phyloP scores from a whole-genome alignment of 2,113 vertebrate species.

The Daboia siamensis region DNA sequence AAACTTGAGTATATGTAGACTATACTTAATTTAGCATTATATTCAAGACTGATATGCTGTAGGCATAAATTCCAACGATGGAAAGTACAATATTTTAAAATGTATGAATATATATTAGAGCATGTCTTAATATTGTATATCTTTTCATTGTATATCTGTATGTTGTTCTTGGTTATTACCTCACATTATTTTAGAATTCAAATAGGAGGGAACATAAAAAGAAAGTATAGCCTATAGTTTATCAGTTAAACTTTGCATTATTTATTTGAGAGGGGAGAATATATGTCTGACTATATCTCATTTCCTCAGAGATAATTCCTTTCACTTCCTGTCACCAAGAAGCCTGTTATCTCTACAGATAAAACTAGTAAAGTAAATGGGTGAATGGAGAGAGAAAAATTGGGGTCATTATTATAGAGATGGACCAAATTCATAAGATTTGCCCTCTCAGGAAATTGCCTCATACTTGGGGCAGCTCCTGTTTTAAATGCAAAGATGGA shows the following conservation, averaged over 20 bases:
- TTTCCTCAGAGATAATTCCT: neutral
- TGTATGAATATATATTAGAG: neutral
- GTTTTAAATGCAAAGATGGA: neutral
- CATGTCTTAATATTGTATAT: neutral
- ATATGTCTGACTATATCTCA: neutral
- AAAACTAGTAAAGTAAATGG: neutral
- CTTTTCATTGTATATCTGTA: neutral
- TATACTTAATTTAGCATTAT: neutral
- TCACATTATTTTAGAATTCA: neutral
- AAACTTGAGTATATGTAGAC: neutral
- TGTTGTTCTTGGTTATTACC: neutral
- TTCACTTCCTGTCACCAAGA: neutral
- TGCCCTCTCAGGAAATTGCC: neutral
- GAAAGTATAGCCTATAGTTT: neutral
- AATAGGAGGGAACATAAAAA: neutral
- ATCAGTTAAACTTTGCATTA: neutral
- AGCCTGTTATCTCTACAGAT: neutral
- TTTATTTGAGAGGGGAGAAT: neutral
- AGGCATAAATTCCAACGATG: neutral
- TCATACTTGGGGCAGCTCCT: neutral
- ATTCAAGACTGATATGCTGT: neutral
- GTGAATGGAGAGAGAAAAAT: neutral
- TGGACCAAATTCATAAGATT: neutral
- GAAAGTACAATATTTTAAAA: neutral
- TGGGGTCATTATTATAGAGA: neutral